Evolutionary conservation across 2,113 vertebrate species (phyloP).

Genomic region (Eulemur rufifrons): DNA sequence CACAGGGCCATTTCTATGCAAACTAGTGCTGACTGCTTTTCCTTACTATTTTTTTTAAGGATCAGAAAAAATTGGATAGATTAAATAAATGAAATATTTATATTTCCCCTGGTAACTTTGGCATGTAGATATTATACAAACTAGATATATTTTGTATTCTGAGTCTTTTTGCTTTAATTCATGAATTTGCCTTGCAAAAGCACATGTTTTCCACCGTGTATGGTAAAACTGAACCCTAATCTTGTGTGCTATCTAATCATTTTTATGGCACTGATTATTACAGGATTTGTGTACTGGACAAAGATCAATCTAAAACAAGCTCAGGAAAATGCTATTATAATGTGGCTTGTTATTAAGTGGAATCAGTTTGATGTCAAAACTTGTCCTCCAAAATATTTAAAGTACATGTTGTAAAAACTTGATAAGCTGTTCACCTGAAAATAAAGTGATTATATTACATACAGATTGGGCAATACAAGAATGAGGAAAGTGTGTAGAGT

Average conservation of each 20-base stretch:
- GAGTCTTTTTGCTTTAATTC: neutral
- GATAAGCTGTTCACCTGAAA: neutral
- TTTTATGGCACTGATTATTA: conserved; percentile 48
- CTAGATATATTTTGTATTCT: neutral
- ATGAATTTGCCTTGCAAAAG: neutral
- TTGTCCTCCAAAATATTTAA: conserved; percentile 9
- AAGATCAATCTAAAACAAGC: conserved; percentile 43
- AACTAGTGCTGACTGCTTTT: neutral
- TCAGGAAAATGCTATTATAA: neutral
- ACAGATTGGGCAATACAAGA: neutral
- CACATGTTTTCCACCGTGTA: neutral
- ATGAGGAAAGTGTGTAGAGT: neutral
- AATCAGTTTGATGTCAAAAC: neutral
- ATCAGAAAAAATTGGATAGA: neutral
- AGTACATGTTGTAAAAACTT: neutral
- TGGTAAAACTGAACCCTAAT: neutral
- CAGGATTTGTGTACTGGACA: neutral
- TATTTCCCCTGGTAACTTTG: neutral
- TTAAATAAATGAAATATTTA: neutral
- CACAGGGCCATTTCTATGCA: conserved; percentile 7
- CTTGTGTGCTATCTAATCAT: neutral
- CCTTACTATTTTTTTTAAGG: neutral
- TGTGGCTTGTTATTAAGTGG: neutral
- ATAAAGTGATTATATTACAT: neutral
- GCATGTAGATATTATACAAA: neutral